These are phyloP conservation scores for Threskiornis aethiopicus DNA, from an alignment of 2,797 vertebrate genomes.

Conservation along the genomic window DNA sequence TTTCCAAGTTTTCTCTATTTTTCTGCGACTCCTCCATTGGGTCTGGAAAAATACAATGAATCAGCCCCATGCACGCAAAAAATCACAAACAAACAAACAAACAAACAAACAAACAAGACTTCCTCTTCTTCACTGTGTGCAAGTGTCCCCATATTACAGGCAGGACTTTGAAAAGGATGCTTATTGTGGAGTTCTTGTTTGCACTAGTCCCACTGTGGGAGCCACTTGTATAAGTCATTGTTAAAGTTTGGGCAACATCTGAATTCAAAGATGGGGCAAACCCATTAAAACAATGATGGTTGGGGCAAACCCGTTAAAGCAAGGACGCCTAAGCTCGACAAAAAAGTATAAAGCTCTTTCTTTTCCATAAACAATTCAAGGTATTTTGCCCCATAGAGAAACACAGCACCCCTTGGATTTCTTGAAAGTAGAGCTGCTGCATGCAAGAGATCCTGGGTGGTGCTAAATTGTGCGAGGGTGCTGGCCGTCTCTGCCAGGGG, in stretches of 20 bases:
- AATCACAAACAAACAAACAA: background rate
- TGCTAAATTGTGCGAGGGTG: background rate
- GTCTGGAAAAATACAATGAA: background rate
- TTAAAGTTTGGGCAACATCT: background rate
- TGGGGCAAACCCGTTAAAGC: background rate
- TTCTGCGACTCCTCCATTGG: background rate
- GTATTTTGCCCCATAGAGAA: background rate
- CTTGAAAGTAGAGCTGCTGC: background rate
- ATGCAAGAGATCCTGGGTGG: background rate
- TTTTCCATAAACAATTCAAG: background rate
- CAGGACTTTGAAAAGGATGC: slow-evolving; percentile 49
- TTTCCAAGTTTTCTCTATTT: background rate
- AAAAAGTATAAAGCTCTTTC: background rate
- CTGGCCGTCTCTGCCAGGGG: background rate
- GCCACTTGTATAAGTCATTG: background rate
- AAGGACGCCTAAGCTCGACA: background rate
- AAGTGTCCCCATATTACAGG: background rate
- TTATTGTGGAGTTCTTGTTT: slow-evolving; percentile 42
- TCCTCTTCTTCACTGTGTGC: background rate
- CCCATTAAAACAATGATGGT: background rate
- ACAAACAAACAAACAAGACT: slow-evolving; percentile 14
- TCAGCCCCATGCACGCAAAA: background rate
- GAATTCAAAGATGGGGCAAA: background rate
- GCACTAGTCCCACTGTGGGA: background rate
- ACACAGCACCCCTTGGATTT: background rate